Base-by-base conservation (phyloP, 2,113 vertebrate species). In the Psettodes erumei region DNA sequence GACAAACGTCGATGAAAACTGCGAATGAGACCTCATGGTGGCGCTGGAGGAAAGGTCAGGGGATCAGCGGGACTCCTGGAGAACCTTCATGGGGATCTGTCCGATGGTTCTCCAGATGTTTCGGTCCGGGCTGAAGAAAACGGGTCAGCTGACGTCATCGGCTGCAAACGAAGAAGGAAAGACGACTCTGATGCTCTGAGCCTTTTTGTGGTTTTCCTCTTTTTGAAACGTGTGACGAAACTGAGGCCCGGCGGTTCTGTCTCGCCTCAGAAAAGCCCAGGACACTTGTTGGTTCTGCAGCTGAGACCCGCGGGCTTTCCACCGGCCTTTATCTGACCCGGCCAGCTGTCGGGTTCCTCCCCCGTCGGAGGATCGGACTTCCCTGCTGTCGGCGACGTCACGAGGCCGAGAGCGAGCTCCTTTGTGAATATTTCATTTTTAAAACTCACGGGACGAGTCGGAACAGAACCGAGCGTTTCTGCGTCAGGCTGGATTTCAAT, bases 341-440 rank as follows among this genome's bases (percentile, higher is more conserved):
- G 55, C 50, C 76, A 58, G 33, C 70, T 83, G 70, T 65, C 51
- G 45, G 43, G 25, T 48, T 65, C 43, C 35, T 55, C 47, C 21
- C n/a, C 45, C 33, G 62, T 67, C 71, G 40, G 69, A 59, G 40
- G 56, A 50, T 43, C 47, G 47, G 8, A 68, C 5, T 19, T 9
- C 10, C 15, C 42, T 54, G 48, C 53, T 45, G 30, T 42, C 9
- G 33, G n/a, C 4, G 4, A 13, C 45, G 53, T 63, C 73, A 75
- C 0, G 4, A 58, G 27, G 15, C 69, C 28, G 32, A 8, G 47
- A 47, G 65, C 18, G 37, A 12, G 21, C 61, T 64, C 35, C 11
- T 11, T 12, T 77, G 75, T 83, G 58, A 81, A 81, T 82, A 83
- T 82, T 90, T 85, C 21, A 84, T 82, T 77, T n/a, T 66, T 27